phyloP scores from a whole-genome alignment of 2,113 vertebrate species.

The Atlantisia rogersi region DNA sequence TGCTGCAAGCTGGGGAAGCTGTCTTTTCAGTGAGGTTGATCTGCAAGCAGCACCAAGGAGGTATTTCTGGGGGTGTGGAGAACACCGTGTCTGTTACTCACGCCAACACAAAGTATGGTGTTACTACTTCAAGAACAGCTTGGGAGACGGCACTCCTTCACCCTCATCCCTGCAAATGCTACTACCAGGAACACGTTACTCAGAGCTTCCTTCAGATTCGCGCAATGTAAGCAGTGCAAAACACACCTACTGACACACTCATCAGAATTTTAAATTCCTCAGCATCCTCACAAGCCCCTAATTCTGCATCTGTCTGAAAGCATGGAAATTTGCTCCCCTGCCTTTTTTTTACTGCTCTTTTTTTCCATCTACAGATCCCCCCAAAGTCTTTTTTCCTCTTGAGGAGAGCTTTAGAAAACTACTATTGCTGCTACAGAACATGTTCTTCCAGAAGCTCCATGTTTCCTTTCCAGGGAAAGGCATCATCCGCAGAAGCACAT shows the following conservation, averaged over 20 bases:
- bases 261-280: not conserved
- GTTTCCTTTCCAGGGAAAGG: not conserved
- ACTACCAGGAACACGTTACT: not conserved
- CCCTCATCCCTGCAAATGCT: not conserved
- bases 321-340: not conserved
- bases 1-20: not conserved
- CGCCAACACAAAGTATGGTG: not conserved
- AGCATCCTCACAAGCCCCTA: not conserved
- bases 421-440: not conserved
- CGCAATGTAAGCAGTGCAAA: not conserved
- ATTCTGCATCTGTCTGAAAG: not conserved
- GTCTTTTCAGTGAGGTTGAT: not conserved
- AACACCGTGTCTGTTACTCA: not conserved
- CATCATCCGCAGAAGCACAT: not conserved
- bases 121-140: conserved; percentile 10
- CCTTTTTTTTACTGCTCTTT: not conserved
- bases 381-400: not conserved
- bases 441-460: not conserved
- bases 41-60: not conserved
- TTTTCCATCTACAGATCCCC: not conserved
- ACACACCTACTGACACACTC: not conserved
- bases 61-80: not conserved
- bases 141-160: not conserved
- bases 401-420: not conserved
- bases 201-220: not conserved